Conservation (phyloP, 2,888 invertebrate genomes). For the Autographa gamma region DNA sequence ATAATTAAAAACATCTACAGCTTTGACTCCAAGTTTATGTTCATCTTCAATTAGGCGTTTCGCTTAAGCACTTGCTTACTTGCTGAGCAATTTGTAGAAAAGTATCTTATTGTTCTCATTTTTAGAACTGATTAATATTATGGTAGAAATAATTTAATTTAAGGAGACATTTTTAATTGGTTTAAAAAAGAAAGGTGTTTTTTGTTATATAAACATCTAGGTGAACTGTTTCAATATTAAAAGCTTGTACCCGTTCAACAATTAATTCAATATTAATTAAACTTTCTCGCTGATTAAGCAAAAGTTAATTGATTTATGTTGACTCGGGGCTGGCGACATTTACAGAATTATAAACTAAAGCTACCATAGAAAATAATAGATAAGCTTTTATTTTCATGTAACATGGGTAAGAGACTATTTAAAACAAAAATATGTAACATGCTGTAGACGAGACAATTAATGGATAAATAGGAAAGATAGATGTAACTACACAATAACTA, state of each 20-base stretch:
- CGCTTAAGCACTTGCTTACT: too few relatives aligned
- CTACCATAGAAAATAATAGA: too few relatives aligned
- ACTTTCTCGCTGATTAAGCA: not conserved
- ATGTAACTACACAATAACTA: too few relatives aligned
- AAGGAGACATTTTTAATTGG: not conserved
- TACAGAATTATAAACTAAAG: not conserved
- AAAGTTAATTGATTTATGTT: conserved; percentile 1
- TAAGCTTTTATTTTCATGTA: too few relatives aligned
- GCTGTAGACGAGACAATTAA: too few relatives aligned
- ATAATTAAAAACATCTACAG: too few relatives aligned
- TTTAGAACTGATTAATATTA: not conserved
- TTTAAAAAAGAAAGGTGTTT: not conserved
- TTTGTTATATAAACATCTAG: not conserved
- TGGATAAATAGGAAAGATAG: too few relatives aligned
- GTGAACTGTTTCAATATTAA: not conserved
- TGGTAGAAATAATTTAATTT: not conserved
- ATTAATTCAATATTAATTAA: conserved; percentile 2
- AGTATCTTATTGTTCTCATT: not conserved
- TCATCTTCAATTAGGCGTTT: too few relatives aligned
- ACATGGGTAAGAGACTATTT: too few relatives aligned
- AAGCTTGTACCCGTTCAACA: not conserved
- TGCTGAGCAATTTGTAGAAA: too few relatives aligned
- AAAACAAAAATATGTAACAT: too few relatives aligned
- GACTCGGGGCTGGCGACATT: not conserved
- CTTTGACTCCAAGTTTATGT: too few relatives aligned